Conservation (phyloP, 2,113 vertebrate genomes). For the Rhegmatorhina hoffmannsi region DNA sequence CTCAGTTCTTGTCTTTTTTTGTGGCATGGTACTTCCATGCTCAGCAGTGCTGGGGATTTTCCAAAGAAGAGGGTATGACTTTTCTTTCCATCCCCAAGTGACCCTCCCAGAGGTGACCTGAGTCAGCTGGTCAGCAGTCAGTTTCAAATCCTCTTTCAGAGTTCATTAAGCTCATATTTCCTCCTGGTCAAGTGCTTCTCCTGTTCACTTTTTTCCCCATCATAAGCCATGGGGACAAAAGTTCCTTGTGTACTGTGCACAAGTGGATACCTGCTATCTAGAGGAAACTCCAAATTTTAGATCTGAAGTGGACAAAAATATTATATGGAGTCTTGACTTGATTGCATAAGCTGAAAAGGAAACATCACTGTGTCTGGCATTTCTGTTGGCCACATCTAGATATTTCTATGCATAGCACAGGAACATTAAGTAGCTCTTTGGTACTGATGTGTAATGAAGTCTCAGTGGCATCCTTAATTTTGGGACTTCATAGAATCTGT, state of each 20-base stretch:
- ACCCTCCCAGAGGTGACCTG: neutral
- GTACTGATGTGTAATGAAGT: neutral
- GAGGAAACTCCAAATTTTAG: neutral
- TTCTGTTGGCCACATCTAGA: neutral
- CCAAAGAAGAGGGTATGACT: neutral
- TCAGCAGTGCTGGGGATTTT: neutral
- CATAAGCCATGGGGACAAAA: rapidly evolving
- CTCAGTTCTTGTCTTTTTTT: neutral
- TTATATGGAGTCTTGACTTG: neutral
- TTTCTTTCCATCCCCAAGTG: neutral
- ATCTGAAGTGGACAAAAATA: neutral
- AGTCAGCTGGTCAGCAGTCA: neutral
- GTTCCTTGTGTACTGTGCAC: neutral
- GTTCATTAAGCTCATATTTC: neutral
- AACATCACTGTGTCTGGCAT: neutral
- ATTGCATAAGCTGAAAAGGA: neutral
- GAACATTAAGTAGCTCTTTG: neutral
- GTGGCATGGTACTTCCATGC: neutral
- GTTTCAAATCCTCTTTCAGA: neutral
- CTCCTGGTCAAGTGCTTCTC: neutral
- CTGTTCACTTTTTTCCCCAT: neutral
- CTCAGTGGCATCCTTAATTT: neutral
- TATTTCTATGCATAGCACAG: neutral
- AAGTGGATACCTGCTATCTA: neutral
- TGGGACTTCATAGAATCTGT: neutral